Conservation (phyloP, 2,113 vertebrate genomes). For the Cyprinodon brontotheroides region DNA sequence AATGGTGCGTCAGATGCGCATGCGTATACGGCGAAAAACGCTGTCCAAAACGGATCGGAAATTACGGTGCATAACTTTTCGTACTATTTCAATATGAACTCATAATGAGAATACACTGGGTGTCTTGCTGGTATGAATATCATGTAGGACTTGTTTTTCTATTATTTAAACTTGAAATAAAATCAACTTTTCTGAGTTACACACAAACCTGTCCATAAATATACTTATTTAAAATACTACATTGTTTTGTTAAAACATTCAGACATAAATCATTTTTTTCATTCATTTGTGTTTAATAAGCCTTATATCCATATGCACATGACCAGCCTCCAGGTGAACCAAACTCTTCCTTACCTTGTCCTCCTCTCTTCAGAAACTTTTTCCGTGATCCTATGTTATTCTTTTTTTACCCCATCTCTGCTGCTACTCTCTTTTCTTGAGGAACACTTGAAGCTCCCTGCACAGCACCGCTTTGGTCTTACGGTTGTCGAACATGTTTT, state of each 20-base stretch:
- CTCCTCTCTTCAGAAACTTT: background rate
- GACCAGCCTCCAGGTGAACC: background rate
- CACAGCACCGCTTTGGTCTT: constrained; percentile 49
- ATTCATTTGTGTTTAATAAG: background rate
- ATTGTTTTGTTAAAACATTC: background rate
- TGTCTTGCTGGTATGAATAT: too few relatives aligned
- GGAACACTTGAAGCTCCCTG: constrained; percentile 36
- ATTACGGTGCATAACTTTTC: too few relatives aligned
- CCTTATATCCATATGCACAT: background rate
- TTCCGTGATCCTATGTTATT: too few relatives aligned
- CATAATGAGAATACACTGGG: too few relatives aligned
- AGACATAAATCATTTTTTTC: background rate
- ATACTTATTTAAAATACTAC: background rate
- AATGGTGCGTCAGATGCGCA: too few relatives aligned
- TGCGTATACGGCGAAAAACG: too few relatives aligned
- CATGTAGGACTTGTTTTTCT: background rate
- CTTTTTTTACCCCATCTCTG: background rate
- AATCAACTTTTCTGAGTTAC: background rate
- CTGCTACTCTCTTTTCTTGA: constrained; percentile 27
- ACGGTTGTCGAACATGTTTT: constrained; percentile 47
- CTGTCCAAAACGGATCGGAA: too few relatives aligned
- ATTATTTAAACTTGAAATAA: background rate
- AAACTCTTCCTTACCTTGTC: background rate
- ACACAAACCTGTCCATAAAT: background rate
- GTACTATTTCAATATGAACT: too few relatives aligned